Conservation (phyloP, 1,140 invertebrate species). For the silkworm (Bombyx mori) region ASM3026992v2 NC_085114.1:10924501-10925000, state of each 20-base stretch:
- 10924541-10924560: slow-evolving; percentile 26
- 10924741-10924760: slow-evolving; percentile 37
- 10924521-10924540: slow-evolving; percentile 16
- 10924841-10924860: slow-evolving; percentile 39
- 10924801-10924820: slow-evolving; percentile 44
- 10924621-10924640: slow-evolving; percentile 25
- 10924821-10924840: slow-evolving; percentile 35
- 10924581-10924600: slow-evolving; percentile 25
- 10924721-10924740: slow-evolving; percentile 35
- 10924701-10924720: too few relatives aligned
- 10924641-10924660: slow-evolving; percentile 41
- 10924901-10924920: slow-evolving; percentile 37
- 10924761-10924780: slow-evolving; percentile 34
- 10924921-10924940: slow-evolving; percentile 33
- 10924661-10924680: slow-evolving; percentile 33
- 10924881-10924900: slow-evolving; percentile 40
- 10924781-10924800: too few relatives aligned
- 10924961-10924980: slow-evolving; percentile 22
- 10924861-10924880: slow-evolving; percentile 32
- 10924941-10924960: slow-evolving; percentile 31
- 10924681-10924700: slow-evolving; percentile 37
- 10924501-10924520: too few relatives aligned
- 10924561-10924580: slow-evolving; percentile 34
- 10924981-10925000: slow-evolving; percentile 32
- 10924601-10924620: slow-evolving; percentile 29